Evolutionary conservation across 2,888 invertebrate species (phyloP).

Genomic region (Dendrolimus houi): DNA sequence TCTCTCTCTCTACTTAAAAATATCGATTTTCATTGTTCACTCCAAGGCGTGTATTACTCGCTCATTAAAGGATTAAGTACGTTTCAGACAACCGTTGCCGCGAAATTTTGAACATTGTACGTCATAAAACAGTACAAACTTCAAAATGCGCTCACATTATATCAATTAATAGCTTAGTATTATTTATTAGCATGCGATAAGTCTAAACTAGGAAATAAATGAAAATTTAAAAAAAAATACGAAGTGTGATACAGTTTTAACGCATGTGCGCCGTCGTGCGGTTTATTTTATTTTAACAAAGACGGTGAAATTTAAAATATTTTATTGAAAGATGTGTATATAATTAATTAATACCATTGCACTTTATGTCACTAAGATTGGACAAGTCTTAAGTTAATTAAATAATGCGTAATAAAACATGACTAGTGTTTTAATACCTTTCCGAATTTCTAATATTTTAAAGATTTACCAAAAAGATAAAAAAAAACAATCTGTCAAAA

Average conservation of each 20-base stretch:
- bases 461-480: too few species aligned
- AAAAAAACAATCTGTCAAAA: too few species aligned
- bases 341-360: constrained; percentile 12
- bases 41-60: constrained; percentile 13
- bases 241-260: constrained; percentile 43
- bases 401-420: too few species aligned
- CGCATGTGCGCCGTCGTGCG: constrained; percentile 49
- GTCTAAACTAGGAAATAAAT: constrained; percentile 36
- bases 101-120: constrained; percentile 44
- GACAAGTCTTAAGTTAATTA: too few species aligned
- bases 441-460: too few species aligned
- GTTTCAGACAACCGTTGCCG: constrained; percentile 36
- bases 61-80: constrained; percentile 43
- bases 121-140: constrained; percentile 20
- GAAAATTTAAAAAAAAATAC: constrained; percentile 35
- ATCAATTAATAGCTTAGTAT: constrained; percentile 47
- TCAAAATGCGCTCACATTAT: constrained; percentile 31
- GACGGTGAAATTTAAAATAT: not conserved
- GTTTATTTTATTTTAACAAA: not conserved
- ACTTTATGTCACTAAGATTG: constrained; percentile 15
- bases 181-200: constrained; percentile 72
- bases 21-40: not conserved
- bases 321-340: not conserved
- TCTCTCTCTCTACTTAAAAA: too few species aligned
- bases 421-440: too few species aligned